Conservation (phyloP, 2,797 vertebrate species). For the Microctenopoma steveboyesi region DNA sequence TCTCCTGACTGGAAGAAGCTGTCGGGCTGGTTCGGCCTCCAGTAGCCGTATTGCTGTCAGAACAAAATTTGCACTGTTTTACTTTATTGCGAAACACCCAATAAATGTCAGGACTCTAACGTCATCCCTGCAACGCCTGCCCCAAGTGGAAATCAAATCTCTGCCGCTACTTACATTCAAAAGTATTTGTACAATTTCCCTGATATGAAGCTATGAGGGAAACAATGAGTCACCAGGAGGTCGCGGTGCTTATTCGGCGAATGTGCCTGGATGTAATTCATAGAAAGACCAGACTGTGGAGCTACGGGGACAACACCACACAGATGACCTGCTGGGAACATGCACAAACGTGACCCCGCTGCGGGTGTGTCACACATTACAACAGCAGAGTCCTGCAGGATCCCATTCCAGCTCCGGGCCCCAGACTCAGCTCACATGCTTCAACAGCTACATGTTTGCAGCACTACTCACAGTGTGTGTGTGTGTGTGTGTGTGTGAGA, state of each 20-base stretch:
- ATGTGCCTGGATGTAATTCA: slow-evolving; percentile 43
- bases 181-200: not conserved
- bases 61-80: slow-evolving; percentile 11
- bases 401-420: slow-evolving; percentile 22
- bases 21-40: slow-evolving; percentile 95
- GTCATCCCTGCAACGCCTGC: not conserved
- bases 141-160: not conserved
- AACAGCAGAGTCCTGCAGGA: slow-evolving; percentile 20
- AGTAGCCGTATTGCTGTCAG: slow-evolving; percentile 94
- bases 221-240: not conserved
- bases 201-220: not conserved
- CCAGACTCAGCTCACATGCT: slow-evolving; percentile 21
- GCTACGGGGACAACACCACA: slow-evolving; percentile 21
- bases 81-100: slow-evolving; percentile 3
- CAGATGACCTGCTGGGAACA: too few relatives aligned
- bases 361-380: slow-evolving; percentile 50
- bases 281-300: slow-evolving; percentile 35
- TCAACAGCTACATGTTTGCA: slow-evolving; percentile 35
- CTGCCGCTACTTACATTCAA: not conserved
- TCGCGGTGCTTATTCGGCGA: not conserved
- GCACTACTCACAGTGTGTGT: not conserved
- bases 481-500: too few relatives aligned
- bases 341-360: not conserved
- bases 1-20: slow-evolving; percentile 96
- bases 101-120: not conserved